A percentile compares a stretch with the other conserved stretches of the same genome.
phyloP scores from a whole-genome alignment of 1,140 invertebrate genomes.

The Cyphomyrmex costatus region DNA sequence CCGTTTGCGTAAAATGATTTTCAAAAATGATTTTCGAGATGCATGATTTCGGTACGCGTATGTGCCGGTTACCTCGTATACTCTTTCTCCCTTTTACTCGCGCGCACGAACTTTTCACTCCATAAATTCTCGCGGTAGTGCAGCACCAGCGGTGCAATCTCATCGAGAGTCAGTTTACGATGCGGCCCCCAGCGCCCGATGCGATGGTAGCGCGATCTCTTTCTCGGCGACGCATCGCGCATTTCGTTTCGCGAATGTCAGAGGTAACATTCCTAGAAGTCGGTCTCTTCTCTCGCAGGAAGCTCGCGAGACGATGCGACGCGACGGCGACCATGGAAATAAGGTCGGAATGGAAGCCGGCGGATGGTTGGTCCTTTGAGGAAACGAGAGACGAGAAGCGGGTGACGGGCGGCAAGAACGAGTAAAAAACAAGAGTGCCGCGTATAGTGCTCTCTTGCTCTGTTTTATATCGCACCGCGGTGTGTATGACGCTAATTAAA shows the following conservation, averaged over 20 bases:
- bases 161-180: constrained; percentile 47
- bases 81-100: neutral
- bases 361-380: constrained; percentile 50
- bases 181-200: neutral
- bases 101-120: constrained; percentile 16
- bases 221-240: constrained; percentile 41
- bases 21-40: constrained; percentile 60
- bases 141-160: constrained; percentile 16
- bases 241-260: constrained; percentile 63
- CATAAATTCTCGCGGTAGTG: constrained; percentile 6
- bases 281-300: constrained; percentile 43
- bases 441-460: constrained; percentile 10
- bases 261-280: constrained; percentile 58
- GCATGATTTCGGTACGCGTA: neutral
- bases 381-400: constrained; percentile 32
- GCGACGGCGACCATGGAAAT: constrained; percentile 61
- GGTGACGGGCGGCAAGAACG: constrained; percentile 19
- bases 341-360: constrained; percentile 51
- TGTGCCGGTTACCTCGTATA: neutral
- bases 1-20: constrained; percentile 54
- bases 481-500: constrained; percentile 50
- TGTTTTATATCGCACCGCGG: constrained; percentile 31
- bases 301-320: constrained; percentile 52
- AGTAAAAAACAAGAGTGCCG: neutral
- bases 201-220: constrained; percentile 19